phyloP scores from a whole-genome alignment of 2,113 vertebrate genomes.

The Athene noctua region DNA sequence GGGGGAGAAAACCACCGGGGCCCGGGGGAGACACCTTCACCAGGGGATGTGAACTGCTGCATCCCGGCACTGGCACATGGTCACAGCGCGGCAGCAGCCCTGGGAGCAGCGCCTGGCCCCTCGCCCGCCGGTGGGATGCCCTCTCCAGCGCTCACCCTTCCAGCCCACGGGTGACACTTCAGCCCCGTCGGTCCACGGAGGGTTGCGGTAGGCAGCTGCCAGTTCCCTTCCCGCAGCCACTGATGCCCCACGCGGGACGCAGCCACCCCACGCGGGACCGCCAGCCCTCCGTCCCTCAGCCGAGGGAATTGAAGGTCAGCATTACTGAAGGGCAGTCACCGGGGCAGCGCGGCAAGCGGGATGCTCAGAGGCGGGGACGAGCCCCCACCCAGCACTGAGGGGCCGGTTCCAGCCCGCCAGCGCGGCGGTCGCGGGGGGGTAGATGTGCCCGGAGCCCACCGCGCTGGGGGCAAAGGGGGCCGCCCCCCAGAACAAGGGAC shows the following conservation, averaged over 20 bases:
- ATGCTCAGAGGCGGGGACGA: not conserved
- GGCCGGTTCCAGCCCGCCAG: not conserved
- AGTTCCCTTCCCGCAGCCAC: not conserved
- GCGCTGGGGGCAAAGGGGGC: too few species aligned
- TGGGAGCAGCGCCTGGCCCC: not conserved
- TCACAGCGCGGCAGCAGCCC: not conserved
- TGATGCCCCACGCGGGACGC: not conserved
- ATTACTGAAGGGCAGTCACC: rapidly evolving
- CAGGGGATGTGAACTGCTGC: rapidly evolving
- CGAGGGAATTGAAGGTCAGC: not conserved
- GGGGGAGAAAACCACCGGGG: rapidly evolving
- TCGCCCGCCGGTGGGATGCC: rapidly evolving
- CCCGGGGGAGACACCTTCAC: too few species aligned
- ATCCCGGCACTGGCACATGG: not conserved
- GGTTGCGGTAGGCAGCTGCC: not conserved
- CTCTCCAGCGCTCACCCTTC: not conserved
- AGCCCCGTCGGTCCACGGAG: not conserved
- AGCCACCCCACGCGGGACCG: not conserved
- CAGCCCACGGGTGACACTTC: not conserved
- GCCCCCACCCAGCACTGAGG: not conserved
- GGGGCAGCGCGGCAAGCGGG: not conserved
- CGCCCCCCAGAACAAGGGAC: too few species aligned
- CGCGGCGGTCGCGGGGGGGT: not conserved
- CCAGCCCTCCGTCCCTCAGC: not conserved
- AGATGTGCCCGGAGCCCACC: not conserved